These are phyloP conservation scores for Gracilinanus agilis DNA, from an alignment of 2,113 vertebrate species.

Conservation along the genomic window DNA sequence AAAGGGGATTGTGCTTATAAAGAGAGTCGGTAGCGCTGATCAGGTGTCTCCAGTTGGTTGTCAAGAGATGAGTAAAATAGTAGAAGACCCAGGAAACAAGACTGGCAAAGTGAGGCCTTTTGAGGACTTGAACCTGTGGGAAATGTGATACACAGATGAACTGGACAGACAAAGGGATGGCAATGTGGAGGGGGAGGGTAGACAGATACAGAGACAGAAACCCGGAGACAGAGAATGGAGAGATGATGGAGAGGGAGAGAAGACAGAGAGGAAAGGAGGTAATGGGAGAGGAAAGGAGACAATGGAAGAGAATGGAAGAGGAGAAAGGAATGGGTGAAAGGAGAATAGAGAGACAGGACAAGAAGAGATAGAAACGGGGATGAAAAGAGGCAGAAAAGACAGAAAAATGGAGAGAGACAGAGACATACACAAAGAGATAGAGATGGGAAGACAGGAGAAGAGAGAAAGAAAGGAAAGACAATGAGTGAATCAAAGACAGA, in stretches of 20 bases:
- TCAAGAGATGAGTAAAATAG: neutral
- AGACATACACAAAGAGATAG: neutral
- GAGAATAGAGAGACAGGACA: neutral
- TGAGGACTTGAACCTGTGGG: neutral
- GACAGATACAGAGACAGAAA: neutral
- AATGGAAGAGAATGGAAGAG: neutral
- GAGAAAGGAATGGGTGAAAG: neutral
- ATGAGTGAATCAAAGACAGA: neutral
- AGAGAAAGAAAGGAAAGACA: neutral
- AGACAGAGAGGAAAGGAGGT: neutral
- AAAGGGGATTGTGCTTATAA: no score
- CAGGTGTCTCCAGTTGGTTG: neutral
- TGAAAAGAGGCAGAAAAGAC: neutral
- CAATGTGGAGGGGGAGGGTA: neutral
- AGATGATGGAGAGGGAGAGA: neutral
- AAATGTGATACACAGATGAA: neutral
- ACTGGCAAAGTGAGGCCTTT: neutral
- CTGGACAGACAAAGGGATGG: neutral
- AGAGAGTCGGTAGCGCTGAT: no score
- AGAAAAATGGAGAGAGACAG: neutral
- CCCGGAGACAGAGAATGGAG: neutral
- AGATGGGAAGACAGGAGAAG: neutral
- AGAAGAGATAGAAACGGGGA: neutral
- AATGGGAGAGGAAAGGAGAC: neutral
- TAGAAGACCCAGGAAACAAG: neutral